Percentiles rank a stretch among this genome's conserved stretches.
These are phyloP conservation scores for Oreotrochilus melanogaster DNA, from an alignment of 2,113 vertebrate species.

Conservation along the genomic window DNA sequence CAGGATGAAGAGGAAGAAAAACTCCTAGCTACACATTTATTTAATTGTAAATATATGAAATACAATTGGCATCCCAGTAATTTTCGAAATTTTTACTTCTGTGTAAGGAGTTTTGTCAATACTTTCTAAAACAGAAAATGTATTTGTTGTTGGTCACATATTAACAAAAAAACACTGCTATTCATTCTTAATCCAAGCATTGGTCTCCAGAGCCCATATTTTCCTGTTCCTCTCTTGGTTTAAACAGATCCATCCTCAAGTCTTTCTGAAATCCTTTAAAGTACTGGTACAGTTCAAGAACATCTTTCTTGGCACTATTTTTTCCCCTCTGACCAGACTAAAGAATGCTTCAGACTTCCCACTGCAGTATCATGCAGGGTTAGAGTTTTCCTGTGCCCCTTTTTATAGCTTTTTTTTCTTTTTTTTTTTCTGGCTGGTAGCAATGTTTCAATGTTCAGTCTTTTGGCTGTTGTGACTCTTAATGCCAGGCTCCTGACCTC, in stretches of 20 bases:
- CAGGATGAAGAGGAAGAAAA: conserved; percentile 15
- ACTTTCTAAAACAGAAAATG: not conserved
- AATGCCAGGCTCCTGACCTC: fast-evolving
- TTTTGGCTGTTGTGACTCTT: not conserved
- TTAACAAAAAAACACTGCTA: not conserved
- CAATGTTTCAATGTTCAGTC: not conserved
- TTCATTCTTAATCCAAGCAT: not conserved
- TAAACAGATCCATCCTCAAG: not conserved
- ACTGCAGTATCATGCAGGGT: not conserved
- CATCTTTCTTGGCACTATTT: not conserved
- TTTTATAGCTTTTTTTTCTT: not conserved
- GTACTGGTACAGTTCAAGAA: not conserved
- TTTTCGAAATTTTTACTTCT: conserved; percentile 13
- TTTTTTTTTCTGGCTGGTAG: not conserved
- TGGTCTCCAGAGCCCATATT: not conserved
- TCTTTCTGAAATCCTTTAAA: not conserved
- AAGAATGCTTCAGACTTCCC: not conserved
- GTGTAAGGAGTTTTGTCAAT: conserved; percentile 2
- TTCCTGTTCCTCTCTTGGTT: not conserved
- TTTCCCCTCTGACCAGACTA: not conserved
- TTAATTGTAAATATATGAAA: conserved; percentile 52
- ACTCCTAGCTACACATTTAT: conserved; percentile 2
- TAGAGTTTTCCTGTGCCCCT: not conserved
- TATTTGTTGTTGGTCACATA: not conserved
- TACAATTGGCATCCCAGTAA: conserved; percentile 30